These are phyloP conservation scores for Bambusicola thoracicus DNA, from an alignment of 2,113 vertebrate species.

Conservation along the genomic window DNA sequence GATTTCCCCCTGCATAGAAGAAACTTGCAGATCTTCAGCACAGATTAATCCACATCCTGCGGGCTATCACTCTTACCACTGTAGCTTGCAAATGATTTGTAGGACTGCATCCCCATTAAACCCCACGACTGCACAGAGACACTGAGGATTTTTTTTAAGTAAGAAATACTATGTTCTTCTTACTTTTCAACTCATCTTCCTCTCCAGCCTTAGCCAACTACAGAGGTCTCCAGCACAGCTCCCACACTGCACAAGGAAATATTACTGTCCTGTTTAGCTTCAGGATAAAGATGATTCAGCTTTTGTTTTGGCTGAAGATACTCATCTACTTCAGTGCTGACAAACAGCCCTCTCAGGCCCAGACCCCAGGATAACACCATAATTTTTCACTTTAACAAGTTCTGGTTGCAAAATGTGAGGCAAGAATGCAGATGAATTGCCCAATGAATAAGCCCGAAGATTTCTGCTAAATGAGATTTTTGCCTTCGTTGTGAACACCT, in stretches of 20 bases:
- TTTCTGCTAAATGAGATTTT: neutral
- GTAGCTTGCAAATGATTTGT: neutral
- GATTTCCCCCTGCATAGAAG: neutral
- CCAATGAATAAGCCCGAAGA: neutral
- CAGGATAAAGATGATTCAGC: neutral
- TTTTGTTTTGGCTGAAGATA: neutral
- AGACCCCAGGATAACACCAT: accelerated
- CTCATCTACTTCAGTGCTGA: neutral
- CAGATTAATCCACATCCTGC: neutral
- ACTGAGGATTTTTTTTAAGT: accelerated
- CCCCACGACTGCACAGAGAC: neutral
- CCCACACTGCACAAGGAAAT: neutral
- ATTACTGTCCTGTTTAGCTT: neutral
- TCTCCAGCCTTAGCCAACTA: neutral
- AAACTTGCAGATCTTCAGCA: neutral
- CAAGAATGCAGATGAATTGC: neutral
- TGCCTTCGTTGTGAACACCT: neutral
- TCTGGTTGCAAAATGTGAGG: neutral
- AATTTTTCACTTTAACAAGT: neutral
- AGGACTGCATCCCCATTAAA: neutral
- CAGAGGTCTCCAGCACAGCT: neutral
- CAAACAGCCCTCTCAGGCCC: neutral
- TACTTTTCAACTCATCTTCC: neutral
- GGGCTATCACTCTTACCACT: no score
- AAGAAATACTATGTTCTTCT: neutral